These are phyloP conservation scores for Ennomos erosarius DNA, from an alignment of 2,888 invertebrate genomes.

Conservation along the genomic window DNA sequence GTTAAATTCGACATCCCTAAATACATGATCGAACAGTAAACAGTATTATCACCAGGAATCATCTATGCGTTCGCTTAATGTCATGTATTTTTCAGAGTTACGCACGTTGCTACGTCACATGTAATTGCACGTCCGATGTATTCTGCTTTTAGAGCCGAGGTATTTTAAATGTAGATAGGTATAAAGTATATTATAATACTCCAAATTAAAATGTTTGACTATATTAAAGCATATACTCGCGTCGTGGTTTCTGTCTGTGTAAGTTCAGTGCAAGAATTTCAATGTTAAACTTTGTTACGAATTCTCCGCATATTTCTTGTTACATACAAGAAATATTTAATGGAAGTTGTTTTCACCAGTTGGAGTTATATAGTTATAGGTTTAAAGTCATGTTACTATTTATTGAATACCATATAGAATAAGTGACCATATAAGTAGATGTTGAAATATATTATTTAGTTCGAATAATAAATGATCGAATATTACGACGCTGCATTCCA, in stretches of 20 bases:
- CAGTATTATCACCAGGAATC: conserved; percentile 37
- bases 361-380: conserved; percentile 42
- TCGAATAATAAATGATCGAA: conserved; percentile 37
- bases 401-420: conserved; percentile 58
- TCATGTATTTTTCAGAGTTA: conserved; percentile 37
- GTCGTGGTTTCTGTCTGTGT: conserved; percentile 22
- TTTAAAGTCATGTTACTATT: conserved; percentile 60
- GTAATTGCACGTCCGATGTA: conserved; percentile 33
- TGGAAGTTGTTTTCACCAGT: conserved; percentile 36
- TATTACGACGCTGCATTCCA: conserved; percentile 41
- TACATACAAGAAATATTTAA: conserved; percentile 30
- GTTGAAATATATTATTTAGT: conserved; percentile 52
- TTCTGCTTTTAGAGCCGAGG: conserved; percentile 34
- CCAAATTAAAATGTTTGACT: conserved; percentile 14
- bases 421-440: conserved; percentile 55
- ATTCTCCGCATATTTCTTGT: conserved; percentile 34
- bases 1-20: conserved; percentile 93
- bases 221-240: conserved; percentile 6
- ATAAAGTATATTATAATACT: conserved; percentile 27
- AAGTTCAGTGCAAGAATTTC: conserved; percentile 20
- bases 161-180: conserved; percentile 37
- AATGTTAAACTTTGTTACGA: conserved; percentile 15
- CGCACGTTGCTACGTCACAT: conserved; percentile 34
- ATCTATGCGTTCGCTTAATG: conserved; percentile 15
- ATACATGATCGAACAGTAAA: conserved; percentile 72